Conservation (phyloP, 2,113 vertebrate genomes). For the Hystrix brachyura region DNA sequence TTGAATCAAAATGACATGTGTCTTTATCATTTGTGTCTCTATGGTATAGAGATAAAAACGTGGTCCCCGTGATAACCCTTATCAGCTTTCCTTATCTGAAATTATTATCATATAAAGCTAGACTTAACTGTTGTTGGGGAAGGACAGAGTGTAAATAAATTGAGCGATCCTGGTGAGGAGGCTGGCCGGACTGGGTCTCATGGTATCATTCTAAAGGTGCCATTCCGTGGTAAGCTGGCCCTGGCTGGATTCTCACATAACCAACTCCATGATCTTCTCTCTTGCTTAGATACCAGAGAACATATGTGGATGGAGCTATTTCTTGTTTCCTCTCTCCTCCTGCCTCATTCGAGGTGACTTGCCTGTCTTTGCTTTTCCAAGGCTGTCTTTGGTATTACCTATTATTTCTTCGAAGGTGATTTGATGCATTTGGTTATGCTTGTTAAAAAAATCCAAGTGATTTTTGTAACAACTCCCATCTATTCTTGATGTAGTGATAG, state of each 20-base stretch:
- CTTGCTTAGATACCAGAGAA: neutral
- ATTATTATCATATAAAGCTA: conserved; percentile 37
- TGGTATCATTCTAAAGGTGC: neutral
- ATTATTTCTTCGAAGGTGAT: neutral
- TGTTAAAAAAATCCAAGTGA: neutral
- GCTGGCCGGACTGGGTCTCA: neutral
- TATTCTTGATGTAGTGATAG: neutral
- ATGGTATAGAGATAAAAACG: conserved; percentile 47
- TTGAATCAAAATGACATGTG: conserved; percentile 46
- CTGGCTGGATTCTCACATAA: neutral
- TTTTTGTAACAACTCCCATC: neutral
- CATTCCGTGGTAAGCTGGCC: neutral
- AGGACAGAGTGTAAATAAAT: conserved; percentile 6
- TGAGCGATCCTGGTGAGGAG: neutral
- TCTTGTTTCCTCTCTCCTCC: neutral
- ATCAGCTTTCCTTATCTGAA: conserved; percentile 37
- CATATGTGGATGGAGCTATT: neutral
- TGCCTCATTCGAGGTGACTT: neutral
- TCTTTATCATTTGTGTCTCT: conserved; percentile 32
- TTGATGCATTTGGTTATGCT: neutral
- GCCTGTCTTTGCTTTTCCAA: neutral
- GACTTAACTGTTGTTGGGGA: neutral
- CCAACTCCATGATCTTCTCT: neutral
- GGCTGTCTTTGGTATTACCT: neutral
- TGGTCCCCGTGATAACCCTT: neutral